Percentiles rank a stretch among this genome's conserved stretches.
Evolutionary conservation across 2,888 invertebrate genomes (phyloP).

Genomic region (Lottia gigantea): DNA sequence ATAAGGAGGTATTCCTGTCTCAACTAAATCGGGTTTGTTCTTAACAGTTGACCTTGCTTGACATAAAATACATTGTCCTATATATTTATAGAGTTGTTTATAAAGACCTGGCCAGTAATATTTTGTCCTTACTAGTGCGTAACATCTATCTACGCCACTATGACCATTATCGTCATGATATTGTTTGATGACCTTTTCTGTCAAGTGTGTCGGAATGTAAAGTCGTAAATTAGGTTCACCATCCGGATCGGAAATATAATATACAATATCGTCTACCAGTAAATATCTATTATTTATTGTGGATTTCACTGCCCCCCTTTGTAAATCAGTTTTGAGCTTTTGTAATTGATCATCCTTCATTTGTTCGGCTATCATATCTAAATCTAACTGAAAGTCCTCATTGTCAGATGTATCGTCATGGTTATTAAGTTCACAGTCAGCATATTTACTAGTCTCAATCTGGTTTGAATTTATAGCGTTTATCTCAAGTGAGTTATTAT

Average conservation of each 20-base stretch:
- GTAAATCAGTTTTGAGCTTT: neutral
- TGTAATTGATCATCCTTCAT: neutral
- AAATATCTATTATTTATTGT: neutral
- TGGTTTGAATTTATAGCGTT: neutral
- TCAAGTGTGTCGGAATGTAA: neutral
- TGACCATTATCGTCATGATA: slow-evolving; percentile 14
- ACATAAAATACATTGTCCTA: slow-evolving; percentile 12
- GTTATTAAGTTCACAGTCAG: neutral
- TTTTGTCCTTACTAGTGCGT: slow-evolving; percentile 14
- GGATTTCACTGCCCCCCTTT: neutral
- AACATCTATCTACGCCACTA: slow-evolving; percentile 13
- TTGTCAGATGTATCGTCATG: neutral
- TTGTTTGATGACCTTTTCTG: slow-evolving; percentile 1
- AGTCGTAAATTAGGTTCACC: slow-evolving; percentile 3
- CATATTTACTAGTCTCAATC: neutral
- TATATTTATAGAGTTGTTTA: slow-evolving; percentile 10
- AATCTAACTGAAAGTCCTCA: neutral
- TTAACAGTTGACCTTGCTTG: slow-evolving; percentile 14
- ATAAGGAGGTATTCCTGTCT: slow-evolving; percentile 18
- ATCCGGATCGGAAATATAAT: neutral
- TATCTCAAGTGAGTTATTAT: neutral
- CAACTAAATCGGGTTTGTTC: neutral
- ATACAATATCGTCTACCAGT: neutral
- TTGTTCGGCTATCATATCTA: slow-evolving; percentile 7
- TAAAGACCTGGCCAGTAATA: slow-evolving; percentile 22